Conservation (phyloP, 2,888 invertebrate species). For the Liopterus haemorrhoidalis region DNA sequence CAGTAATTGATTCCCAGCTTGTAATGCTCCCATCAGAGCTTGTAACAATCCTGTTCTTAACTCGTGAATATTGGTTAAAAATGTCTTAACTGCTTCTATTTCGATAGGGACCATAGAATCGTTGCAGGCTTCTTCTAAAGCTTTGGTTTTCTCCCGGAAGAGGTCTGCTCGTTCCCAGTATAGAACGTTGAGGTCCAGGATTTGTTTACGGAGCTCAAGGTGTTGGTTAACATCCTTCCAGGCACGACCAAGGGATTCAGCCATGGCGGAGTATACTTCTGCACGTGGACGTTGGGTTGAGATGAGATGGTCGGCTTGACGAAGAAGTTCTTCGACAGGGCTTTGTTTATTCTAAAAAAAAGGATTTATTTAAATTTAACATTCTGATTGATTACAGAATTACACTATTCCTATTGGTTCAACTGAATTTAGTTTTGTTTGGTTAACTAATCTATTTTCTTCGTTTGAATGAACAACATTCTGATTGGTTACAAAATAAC, state of each 20-base stretch:
- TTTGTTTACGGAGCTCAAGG: slow-evolving; percentile 67
- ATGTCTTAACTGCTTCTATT: slow-evolving; percentile 63
- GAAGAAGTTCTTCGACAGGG: slow-evolving; percentile 79
- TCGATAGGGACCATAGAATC: slow-evolving; percentile 64
- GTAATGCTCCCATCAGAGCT: slow-evolving; percentile 70
- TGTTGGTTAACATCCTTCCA: slow-evolving; percentile 80
- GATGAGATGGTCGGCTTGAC: slow-evolving; percentile 79
- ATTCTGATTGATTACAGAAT: neutral
- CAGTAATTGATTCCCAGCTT: slow-evolving; percentile 70
- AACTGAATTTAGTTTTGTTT: neutral
- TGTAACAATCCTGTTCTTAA: slow-evolving; percentile 67
- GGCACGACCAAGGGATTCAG: slow-evolving; percentile 65
- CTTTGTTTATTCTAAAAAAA: slow-evolving; percentile 71
- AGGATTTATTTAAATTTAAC: slow-evolving; percentile 17
- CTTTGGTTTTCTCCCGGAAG: slow-evolving; percentile 62
- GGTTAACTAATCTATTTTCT: neutral
- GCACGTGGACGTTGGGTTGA: slow-evolving; percentile 68
- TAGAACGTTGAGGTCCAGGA: slow-evolving; percentile 70
- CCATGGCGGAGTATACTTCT: slow-evolving; percentile 84
- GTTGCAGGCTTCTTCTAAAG: slow-evolving; percentile 62
- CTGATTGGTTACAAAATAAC: too few relatives aligned
- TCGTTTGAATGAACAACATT: neutral
- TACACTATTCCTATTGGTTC: too few relatives aligned
- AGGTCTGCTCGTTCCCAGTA: slow-evolving; percentile 69
- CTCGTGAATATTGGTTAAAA: slow-evolving; percentile 66